Evolutionary conservation across 2,797 vertebrate genomes (phyloP).

Genomic region (Danio aesculapii): DNA sequence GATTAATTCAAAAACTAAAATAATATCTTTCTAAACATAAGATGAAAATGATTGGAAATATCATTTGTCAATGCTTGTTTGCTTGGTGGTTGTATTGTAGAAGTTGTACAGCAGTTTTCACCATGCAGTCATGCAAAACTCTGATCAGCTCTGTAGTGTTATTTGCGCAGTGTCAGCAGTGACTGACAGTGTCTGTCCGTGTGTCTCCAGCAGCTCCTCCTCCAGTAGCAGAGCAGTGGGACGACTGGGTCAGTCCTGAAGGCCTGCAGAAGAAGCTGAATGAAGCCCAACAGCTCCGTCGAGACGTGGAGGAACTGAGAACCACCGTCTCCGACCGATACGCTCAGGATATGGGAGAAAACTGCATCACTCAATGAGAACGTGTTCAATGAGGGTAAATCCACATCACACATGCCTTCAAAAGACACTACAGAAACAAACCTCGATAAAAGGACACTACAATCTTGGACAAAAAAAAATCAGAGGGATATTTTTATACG

Average conservation of each 20-base stretch:
- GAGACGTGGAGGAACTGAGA: constrained; percentile 92
- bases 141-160: neutral
- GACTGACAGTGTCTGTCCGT: neutral
- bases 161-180: neutral
- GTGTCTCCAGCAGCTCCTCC: constrained; percentile 74
- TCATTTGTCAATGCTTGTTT: too few species aligned
- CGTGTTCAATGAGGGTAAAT: constrained; percentile 13
- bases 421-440: neutral
- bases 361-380: constrained; percentile 94
- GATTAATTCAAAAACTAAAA: neutral
- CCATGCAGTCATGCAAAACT: neutral
- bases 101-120: neutral
- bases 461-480: neutral
- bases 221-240: constrained; percentile 73
- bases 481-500: constrained; percentile 48
- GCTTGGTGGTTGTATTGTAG: neutral
- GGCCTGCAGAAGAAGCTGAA: constrained; percentile 88
- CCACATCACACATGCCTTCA: constrained; percentile 30
- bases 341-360: constrained; percentile 98
- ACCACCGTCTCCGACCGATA: constrained; percentile 94
- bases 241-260: constrained; percentile 85
- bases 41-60: neutral
- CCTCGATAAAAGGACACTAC: neutral
- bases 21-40: neutral
- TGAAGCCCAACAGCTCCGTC: constrained; percentile 89